Evolutionary conservation across 2,888 invertebrate species (phyloP).

Genomic region (Monoplex corrugatus): DNA sequence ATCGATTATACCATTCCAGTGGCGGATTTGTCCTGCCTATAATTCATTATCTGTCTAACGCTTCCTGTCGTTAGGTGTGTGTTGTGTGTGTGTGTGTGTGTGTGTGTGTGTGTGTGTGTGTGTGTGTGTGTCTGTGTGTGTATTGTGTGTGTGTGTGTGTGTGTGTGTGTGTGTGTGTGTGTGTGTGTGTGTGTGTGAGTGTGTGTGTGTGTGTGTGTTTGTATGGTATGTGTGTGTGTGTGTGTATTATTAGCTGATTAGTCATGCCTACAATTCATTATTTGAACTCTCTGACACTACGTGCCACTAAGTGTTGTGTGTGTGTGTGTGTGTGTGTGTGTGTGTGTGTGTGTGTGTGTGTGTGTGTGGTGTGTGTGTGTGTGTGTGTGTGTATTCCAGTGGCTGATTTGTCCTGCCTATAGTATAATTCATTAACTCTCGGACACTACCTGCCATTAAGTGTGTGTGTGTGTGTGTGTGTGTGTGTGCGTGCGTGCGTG

Average conservation of each 20-base stretch:
- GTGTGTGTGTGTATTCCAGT: neutral
- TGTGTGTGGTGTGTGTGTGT: constrained; percentile 28
- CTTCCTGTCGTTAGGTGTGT: too few species aligned
- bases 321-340: neutral
- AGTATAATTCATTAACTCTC: too few species aligned
- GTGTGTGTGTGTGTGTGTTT: neutral
- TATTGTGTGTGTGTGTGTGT: neutral
- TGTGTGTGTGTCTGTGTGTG: neutral
- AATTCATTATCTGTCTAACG: too few species aligned
- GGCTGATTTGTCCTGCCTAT: too few species aligned
- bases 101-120: neutral
- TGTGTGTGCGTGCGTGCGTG: constrained; percentile 22
- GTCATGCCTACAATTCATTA: too few species aligned
- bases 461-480: neutral
- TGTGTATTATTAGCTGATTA: neutral
- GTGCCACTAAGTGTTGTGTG: too few species aligned
- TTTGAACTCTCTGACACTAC: too few species aligned
- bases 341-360: constrained; percentile 35
- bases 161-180: constrained; percentile 9
- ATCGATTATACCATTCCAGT: too few species aligned
- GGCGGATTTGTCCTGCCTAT: too few species aligned
- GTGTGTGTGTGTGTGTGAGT: constrained; percentile 9
- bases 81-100: neutral
- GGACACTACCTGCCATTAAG: neutral
- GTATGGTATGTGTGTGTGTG: neutral